Conservation (phyloP, 2,888 invertebrate species). For the Ormyrus labotus region DNA sequence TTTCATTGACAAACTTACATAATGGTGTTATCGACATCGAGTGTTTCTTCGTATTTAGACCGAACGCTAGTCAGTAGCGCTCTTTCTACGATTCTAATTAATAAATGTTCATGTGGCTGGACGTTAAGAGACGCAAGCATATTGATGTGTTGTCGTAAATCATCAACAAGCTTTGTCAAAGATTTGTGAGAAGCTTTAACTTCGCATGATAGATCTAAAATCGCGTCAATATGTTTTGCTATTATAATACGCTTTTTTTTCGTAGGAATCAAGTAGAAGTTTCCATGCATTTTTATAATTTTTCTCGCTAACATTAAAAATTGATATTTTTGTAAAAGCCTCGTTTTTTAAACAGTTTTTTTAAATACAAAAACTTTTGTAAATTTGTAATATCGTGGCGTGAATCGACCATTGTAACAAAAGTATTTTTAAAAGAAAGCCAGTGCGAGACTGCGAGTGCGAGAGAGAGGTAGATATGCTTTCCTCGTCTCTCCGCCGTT, state of each 20-base stretch:
- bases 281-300: too few relatives aligned
- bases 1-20: not conserved
- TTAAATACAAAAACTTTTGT: too few relatives aligned
- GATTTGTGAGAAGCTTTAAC: not conserved
- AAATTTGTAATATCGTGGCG: too few relatives aligned
- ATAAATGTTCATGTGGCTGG: too few relatives aligned
- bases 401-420: too few relatives aligned
- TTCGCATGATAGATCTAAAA: not conserved
- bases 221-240: not conserved
- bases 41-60: conserved; percentile 53
- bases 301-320: too few relatives aligned
- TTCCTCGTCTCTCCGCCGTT: too few relatives aligned
- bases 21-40: conserved; percentile 33
- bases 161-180: not conserved
- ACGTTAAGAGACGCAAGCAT: conserved; percentile 46
- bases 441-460: too few relatives aligned
- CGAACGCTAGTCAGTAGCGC: conserved; percentile 45
- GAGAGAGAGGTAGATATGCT: too few relatives aligned
- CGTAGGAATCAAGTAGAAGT: not conserved
- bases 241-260: not conserved
- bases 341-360: too few relatives aligned
- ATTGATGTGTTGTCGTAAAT: not conserved
- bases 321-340: too few relatives aligned
- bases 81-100: conserved; percentile 53
- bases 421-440: too few relatives aligned